Conservation (phyloP, 2,797 vertebrate genomes). For the Dermochelys coriacea region DNA sequence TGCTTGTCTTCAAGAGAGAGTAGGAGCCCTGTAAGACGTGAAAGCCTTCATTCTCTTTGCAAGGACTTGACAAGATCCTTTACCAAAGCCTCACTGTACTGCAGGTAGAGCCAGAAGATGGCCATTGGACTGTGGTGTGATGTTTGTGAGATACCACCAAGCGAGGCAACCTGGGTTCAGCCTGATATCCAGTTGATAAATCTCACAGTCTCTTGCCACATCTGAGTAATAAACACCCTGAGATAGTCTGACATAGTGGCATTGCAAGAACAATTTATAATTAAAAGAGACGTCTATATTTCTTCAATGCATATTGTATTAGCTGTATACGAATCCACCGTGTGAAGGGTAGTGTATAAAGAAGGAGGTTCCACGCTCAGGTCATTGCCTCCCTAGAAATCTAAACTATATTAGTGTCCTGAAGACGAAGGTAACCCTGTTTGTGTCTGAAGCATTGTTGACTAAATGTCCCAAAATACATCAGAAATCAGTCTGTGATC, state of each 20-base stretch:
- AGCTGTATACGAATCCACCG: neutral
- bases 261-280: neutral
- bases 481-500: accelerated
- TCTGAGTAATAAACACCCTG: neutral
- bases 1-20: neutral
- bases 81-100: neutral
- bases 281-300: neutral
- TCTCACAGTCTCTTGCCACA: neutral
- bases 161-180: neutral
- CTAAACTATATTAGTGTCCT: neutral
- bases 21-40: neutral
- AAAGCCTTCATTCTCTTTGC: neutral
- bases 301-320: neutral
- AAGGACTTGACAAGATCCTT: neutral
- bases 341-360: neutral
- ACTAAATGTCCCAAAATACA: neutral
- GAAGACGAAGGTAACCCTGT: neutral
- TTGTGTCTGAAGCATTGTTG: neutral
- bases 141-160: neutral
- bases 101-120: neutral
- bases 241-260: neutral
- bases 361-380: neutral
- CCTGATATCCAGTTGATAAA: neutral
- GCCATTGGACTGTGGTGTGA: neutral
- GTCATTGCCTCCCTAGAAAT: neutral